Conservation (phyloP, 37 sponge, comb jelly and placozoan genomes). For the Cliona cf. orientalis region DNA sequence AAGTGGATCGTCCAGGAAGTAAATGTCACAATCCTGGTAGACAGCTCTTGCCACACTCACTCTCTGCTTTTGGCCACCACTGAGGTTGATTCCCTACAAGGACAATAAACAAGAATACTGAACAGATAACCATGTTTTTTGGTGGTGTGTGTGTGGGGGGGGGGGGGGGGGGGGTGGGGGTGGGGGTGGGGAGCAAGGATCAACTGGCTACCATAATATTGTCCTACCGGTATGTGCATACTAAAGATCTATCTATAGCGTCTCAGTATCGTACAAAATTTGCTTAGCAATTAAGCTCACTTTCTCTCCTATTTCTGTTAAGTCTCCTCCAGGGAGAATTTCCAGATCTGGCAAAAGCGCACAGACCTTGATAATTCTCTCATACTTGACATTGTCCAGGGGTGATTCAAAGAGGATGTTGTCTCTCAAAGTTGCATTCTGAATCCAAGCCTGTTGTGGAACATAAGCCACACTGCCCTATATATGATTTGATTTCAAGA, state of each 20-base stretch:
- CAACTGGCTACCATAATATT: too few relatives aligned
- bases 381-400: conserved; percentile 48
- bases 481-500: too few relatives aligned
- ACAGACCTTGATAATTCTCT: conserved; percentile 66
- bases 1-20: conserved; percentile 92
- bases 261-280: too few relatives aligned
- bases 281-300: too few relatives aligned
- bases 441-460: conserved; percentile 95
- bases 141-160: too few relatives aligned
- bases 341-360: conserved; percentile 90
- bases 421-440: conserved; percentile 86
- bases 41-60: conserved; percentile 95
- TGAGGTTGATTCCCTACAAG: conserved; percentile 91
- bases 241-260: too few relatives aligned
- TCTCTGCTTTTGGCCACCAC: conserved; percentile 98
- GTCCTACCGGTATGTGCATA: too few relatives aligned
- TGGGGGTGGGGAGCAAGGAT: too few relatives aligned
- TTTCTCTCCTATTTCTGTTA: conserved; percentile 98
- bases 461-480: conserved; percentile 94
- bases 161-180: too few relatives aligned
- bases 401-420: conserved; percentile 88
- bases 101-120: conserved; percentile 15
- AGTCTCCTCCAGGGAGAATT: conserved; percentile 93
- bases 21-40: conserved; percentile 90
- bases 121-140: too few relatives aligned